Evolutionary conservation across 1,140 invertebrate species (phyloP).

Genomic region (Gonioctena quinquepunctata): DNA sequence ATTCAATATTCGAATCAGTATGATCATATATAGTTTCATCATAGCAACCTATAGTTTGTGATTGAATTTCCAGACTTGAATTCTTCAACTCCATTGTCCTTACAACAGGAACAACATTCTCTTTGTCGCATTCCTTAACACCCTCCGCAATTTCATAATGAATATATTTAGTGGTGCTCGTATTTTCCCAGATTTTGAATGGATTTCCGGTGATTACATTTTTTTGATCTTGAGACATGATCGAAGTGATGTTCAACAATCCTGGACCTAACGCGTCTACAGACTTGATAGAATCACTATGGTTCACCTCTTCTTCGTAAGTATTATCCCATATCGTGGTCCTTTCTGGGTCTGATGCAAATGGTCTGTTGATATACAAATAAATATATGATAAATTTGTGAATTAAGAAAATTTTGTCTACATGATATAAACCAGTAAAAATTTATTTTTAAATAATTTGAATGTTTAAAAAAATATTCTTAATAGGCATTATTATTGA

Average conservation of each 20-base stretch:
- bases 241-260: not conserved
- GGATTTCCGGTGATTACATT: no score
- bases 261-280: not conserved
- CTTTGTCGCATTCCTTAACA: not conserved
- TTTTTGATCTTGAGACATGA: no score
- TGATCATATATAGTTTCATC: not conserved
- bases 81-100: not conserved
- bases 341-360: constrained; percentile 32
- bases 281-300: constrained; percentile 17
- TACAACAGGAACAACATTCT: not conserved
- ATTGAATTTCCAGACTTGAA: no score
- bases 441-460: no score
- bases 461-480: no score
- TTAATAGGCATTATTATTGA: no score
- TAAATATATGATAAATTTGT: not conserved
- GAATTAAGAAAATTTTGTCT: not conserved
- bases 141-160: not conserved
- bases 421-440: no score
- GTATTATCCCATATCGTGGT: constrained; percentile 39
- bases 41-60: no score
- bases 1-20: not conserved
- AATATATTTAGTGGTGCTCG: not conserved
- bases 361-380: constrained; percentile 24
- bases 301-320: constrained; percentile 30
- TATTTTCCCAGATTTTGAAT: not conserved